Evolutionary conservation across 2,113 vertebrate species (phyloP), one percentile per base, ranked within the genome.

Genomic region (Chitala chitala): DNA sequence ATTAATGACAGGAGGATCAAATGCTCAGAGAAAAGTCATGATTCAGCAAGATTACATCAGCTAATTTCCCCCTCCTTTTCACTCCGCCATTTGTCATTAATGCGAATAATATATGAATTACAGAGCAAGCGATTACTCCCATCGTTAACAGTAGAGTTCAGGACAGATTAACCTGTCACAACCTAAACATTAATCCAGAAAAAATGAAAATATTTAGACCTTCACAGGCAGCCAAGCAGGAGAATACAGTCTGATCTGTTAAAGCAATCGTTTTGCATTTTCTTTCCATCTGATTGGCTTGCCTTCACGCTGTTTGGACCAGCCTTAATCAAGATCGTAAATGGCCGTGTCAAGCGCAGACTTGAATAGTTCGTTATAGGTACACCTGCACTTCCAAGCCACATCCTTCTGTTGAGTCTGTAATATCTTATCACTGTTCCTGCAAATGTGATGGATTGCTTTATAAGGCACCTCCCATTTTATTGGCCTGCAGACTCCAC

Each of bases 161-260:
- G 7, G 71, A 61, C n/a, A 61, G 42, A 48, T 59, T 46, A 72
- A 72, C 71, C 56, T 22, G 55, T 61, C 71, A 61, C 55, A 61
- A 61, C n/a, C 26, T 31, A n/a, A 61, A n/a, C 55, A 72, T 72
- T 48, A 72, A 61, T 72, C 69, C 33, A n/a, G 33, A 51, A 2
- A 12, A 31, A n/a, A 29, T 9, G 51, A 38, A 33, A 48, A 48
- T 29, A 58, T n/a, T 61, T 29, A 1, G 17, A 22, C 71, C 48
- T 44, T 12, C 40, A 40, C 5, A 61, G 71, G 24, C 42, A 50
- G 71, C 55, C 55, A 48, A 44, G 26, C 6, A 4, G 9, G 53
- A 22, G 71, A 48, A 59, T 59, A 31, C 40, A 61, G 15, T 20
- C 26, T 4, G 17, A 15, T 5, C 40, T 72, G 71, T 48, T 26